A percentile compares a stretch with the other conserved stretches of the same genome.
Conservation (phyloP, 2,113 vertebrate genomes). For the Nanger granti region DNA sequence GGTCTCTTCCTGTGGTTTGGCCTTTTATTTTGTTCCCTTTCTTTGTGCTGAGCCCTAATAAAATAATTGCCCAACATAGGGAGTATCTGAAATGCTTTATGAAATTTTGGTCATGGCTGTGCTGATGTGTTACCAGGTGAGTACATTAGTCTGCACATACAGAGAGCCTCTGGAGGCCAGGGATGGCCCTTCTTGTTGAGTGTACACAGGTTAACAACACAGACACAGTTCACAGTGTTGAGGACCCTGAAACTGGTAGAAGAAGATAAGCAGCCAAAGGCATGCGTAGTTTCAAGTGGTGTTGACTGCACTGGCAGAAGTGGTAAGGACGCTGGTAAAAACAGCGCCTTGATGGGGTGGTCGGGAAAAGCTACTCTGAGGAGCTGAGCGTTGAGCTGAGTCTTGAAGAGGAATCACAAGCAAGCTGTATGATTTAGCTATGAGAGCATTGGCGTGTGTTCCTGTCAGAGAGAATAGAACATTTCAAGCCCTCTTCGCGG, state of each 20-base stretch:
- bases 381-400: background rate
- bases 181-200: background rate
- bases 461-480: background rate
- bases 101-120: background rate
- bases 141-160: background rate
- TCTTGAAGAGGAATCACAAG: background rate
- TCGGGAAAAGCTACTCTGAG: background rate
- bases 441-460: background rate
- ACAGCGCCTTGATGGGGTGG: background rate
- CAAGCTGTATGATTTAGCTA: background rate
- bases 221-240: background rate
- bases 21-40: background rate
- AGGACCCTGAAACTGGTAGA: background rate
- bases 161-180: background rate
- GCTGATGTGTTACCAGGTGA: background rate
- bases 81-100: background rate
- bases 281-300: background rate
- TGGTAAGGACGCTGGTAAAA: background rate
- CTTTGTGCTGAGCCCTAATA: background rate
- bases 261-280: background rate
- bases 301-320: background rate
- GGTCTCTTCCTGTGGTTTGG: background rate
- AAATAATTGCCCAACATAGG: background rate
- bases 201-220: background rate
- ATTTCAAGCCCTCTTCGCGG: background rate